Conservation (phyloP, 2,113 vertebrate genomes). For the Urocolius indicus region DNA sequence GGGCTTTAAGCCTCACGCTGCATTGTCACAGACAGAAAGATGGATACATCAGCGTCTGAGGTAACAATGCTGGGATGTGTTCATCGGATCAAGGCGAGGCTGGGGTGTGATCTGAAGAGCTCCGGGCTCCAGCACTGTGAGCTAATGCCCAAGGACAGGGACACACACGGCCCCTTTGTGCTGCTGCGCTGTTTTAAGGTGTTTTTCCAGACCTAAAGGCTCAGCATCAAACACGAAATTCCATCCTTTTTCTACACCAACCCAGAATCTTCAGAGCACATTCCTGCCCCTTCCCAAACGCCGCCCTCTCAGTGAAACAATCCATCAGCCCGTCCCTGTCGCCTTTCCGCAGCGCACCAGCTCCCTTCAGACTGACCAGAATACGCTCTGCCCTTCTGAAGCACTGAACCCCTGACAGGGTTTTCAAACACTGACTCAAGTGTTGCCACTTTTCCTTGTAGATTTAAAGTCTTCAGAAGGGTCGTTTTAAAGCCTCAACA, state of each 20-base stretch:
- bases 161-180: slow-evolving; percentile 31
- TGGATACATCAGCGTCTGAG: slow-evolving; percentile 67
- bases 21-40: slow-evolving; percentile 67
- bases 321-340: slow-evolving; percentile 42
- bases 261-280: slow-evolving; percentile 31
- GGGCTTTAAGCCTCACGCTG: slow-evolving; percentile 67
- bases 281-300: slow-evolving; percentile 26
- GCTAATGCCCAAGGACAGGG: slow-evolving; percentile 34
- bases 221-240: slow-evolving; percentile 56
- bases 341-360: slow-evolving; percentile 33
- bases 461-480: slow-evolving; percentile 37
- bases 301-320: slow-evolving; percentile 50
- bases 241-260: slow-evolving; percentile 25
- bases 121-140: neutral
- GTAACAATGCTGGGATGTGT: slow-evolving; percentile 63
- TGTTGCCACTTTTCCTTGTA: neutral
- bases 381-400: slow-evolving; percentile 4
- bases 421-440: neutral
- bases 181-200: slow-evolving; percentile 53
- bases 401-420: neutral
- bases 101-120: slow-evolving; percentile 35
- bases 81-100: slow-evolving; percentile 58
- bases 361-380: slow-evolving; percentile 21
- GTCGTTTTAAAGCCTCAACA: slow-evolving; percentile 3
- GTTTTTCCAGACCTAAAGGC: slow-evolving; percentile 58